A percentile compares a stretch with the other conserved stretches of the same genome.
phyloP scores from a whole-genome alignment of 1,140 invertebrate genomes.

The Papilio polytes region DNA sequence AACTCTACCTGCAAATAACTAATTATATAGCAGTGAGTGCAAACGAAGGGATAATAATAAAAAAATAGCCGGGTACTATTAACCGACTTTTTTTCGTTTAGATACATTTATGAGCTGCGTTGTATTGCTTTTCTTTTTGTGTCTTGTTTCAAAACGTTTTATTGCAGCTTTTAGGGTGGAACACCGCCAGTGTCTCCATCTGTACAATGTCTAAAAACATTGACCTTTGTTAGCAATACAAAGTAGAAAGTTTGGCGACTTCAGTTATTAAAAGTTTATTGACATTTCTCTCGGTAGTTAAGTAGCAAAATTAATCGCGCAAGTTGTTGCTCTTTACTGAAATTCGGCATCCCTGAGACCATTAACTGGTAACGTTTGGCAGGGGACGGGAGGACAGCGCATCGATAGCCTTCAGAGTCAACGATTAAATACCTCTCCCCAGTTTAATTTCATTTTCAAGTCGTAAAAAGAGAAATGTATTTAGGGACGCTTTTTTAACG shows the following conservation, averaged over 20 bases:
- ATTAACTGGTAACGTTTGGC: slow-evolving; percentile 23
- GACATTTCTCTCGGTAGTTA: slow-evolving; percentile 24
- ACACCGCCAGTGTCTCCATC: too few species aligned
- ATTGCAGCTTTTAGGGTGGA: too few species aligned
- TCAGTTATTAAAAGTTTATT: neutral
- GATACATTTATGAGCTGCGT: too few species aligned
- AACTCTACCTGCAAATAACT: too few species aligned
- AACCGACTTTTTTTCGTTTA: too few species aligned
- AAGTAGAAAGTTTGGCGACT: neutral
- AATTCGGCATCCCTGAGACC: neutral
- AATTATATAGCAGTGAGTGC: too few species aligned
- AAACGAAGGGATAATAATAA: too few species aligned
- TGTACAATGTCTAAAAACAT: neutral
- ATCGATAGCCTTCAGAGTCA: slow-evolving; percentile 27
- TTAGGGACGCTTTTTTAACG: slow-evolving; percentile 28
- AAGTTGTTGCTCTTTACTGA: slow-evolving; percentile 29
- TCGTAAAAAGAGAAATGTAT: slow-evolving; percentile 23
- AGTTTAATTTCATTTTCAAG: slow-evolving; percentile 36
- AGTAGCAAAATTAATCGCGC: slow-evolving; percentile 24
- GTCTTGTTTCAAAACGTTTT: too few species aligned
- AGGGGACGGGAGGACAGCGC: slow-evolving; percentile 1
- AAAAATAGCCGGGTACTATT: too few species aligned
- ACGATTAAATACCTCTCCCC: slow-evolving; percentile 17
- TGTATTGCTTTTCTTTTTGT: too few species aligned
- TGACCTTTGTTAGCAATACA: neutral